Evolutionary conservation across 2,113 vertebrate genomes (phyloP).

Genomic region (Lates calcarifer): DNA sequence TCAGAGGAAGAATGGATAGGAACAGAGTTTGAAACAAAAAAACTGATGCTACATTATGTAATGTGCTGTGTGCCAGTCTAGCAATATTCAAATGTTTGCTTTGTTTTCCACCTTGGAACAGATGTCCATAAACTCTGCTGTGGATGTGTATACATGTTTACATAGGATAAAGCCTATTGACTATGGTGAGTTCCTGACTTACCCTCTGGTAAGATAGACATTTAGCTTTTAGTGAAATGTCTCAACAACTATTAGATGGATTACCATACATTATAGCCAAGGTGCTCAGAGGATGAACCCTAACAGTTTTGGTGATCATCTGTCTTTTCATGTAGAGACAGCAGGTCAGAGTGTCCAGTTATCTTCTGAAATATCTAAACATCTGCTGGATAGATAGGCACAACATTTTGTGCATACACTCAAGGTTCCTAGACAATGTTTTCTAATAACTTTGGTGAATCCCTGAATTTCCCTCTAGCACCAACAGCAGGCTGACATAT

Average conservation of each 20-base stretch:
- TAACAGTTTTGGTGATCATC: background rate
- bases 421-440: background rate
- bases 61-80: constrained; percentile 5
- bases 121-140: background rate
- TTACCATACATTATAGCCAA: background rate
- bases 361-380: background rate
- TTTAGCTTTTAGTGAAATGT: background rate
- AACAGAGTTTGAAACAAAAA: constrained; percentile 12
- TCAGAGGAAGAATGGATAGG: background rate
- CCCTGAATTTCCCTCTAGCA: no score
- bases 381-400: background rate
- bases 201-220: background rate
- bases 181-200: background rate
- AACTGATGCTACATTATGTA: background rate
- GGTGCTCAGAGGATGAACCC: background rate
- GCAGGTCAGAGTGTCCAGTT: background rate
- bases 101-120: background rate
- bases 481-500: background rate
- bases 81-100: constrained; percentile 13
- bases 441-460: background rate
- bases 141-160: no score
- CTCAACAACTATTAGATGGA: background rate
- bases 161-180: no score
- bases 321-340: background rate
- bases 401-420: no score